Evolutionary conservation across 2,797 vertebrate species (phyloP), one percentile per base, ranked within the genome.

Genomic region (Perodicticus potto): DNA sequence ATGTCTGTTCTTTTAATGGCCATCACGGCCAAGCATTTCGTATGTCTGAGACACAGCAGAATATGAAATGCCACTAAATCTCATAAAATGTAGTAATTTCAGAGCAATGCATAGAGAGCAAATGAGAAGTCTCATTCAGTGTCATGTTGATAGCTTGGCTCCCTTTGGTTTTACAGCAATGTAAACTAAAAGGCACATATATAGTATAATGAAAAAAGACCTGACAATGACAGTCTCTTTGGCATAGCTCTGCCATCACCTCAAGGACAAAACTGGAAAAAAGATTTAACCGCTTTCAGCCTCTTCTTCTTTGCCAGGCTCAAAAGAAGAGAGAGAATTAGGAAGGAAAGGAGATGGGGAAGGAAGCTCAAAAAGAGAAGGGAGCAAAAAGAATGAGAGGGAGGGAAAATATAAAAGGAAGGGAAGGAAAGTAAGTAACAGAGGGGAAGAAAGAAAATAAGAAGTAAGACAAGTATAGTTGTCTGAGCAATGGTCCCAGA

Each of bases 111-210:
- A 43, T 17, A 89, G 17, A 73, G 37, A 86, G 25, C 81, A 93
- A 93, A 91, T 67, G 37, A 82, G 72, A 16, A 77, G 22, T 14
- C 93, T 82, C 45, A 73, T 93, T 86, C 12, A 22, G 7, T 86
- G 70, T 73, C 85, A 78, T 37, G 55, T 43, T 86, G 63, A 86
- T n/a, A 61, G 25, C 29, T 88, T 94, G 77, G 12, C 63, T 91
- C 8, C 91, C 67, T 85, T 90, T 87, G 25, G 76, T 83, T 92
- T 74, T 89, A 83, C 29, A n/a, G 77, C 91, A 86, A 91, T 69
- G 32, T 87, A 63, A 94, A 70, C 80, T 82, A 32, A 63, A 87
- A 3, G 86, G 40, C 82, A 1, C 76, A 17, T 72, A 65, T 55
- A 37, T 61, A 29, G 59, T 78, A 1, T 16, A 17, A 37, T 82